phyloP scores from a whole-genome alignment of 2,888 invertebrate species.

The Hyposoter didymator region DNA sequence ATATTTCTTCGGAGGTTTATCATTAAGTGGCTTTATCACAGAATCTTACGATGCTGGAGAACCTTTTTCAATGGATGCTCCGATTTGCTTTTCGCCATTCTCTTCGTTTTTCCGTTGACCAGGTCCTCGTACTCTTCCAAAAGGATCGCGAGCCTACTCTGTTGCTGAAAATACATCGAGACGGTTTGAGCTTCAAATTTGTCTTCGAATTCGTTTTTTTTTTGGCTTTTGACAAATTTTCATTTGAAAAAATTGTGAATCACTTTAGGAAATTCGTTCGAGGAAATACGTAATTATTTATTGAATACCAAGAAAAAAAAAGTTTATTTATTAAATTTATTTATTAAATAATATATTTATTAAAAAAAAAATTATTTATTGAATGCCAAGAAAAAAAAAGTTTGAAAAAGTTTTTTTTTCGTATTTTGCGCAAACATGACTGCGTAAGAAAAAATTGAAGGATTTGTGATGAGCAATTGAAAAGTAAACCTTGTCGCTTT shows the following conservation, averaged over 20 bases:
- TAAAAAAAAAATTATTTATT: too few species aligned
- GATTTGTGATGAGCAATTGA: too few species aligned
- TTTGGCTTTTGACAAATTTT: background rate
- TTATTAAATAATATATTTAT: too few species aligned
- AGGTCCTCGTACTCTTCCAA: slow-evolving; percentile 80
- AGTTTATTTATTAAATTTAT: too few species aligned
- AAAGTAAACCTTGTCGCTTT: slow-evolving; percentile 86
- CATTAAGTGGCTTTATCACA: background rate
- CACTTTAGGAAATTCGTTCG: too few species aligned
- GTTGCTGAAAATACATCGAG: slow-evolving; percentile 73
- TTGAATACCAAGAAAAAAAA: too few species aligned
- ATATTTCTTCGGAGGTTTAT: slow-evolving; percentile 5
- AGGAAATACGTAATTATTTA: background rate
- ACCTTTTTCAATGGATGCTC: slow-evolving; percentile 89
- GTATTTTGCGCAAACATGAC: background rate
- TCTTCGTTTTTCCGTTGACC: slow-evolving; percentile 75
- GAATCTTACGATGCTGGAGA: slow-evolving; percentile 70
- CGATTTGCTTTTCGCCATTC: slow-evolving; percentile 81
- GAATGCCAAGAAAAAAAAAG: too few species aligned
- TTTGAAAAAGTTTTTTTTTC: background rate
- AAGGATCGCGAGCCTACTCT: slow-evolving; percentile 76
- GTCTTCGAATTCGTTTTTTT: too few species aligned
- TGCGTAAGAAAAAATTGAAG: too few species aligned
- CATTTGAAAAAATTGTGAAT: too few species aligned
- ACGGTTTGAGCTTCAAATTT: background rate